phyloP scores from a whole-genome alignment of 2,797 vertebrate genomes.

The Acrossocheilus fasciatus region DNA sequence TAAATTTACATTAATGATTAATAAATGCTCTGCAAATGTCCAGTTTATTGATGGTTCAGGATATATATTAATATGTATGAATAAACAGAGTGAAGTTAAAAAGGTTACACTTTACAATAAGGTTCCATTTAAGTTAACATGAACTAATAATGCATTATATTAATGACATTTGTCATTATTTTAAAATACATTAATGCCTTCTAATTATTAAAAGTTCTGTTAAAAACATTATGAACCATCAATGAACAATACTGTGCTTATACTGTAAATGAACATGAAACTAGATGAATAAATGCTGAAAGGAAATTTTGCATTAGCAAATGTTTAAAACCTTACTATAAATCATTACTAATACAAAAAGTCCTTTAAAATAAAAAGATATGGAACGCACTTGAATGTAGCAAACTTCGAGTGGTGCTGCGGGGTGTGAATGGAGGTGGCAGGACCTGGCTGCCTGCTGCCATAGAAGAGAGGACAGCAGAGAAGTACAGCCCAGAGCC shows the following conservation, averaged over 20 bases:
- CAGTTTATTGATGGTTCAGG: background rate
- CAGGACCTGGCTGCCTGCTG: constrained; percentile 79
- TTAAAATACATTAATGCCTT: background rate
- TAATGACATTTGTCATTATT: background rate
- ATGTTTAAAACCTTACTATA: background rate
- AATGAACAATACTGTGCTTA: background rate
- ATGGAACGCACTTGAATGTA: constrained; percentile 91
- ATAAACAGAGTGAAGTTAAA: constrained; percentile 10
- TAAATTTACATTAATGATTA: background rate
- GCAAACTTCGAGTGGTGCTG: constrained; percentile 89
- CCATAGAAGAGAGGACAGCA: constrained; percentile 89
- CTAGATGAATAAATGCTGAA: background rate
- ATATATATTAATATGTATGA: background rate
- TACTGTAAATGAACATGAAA: background rate
- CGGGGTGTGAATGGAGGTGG: constrained; percentile 91
- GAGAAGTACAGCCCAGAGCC: constrained; percentile 98
- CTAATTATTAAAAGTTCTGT: background rate
- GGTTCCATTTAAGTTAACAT: background rate
- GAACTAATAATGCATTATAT: background rate
- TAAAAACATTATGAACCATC: background rate
- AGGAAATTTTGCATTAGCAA: background rate
- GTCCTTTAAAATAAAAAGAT: constrained; percentile 78
- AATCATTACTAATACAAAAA: constrained; percentile 47
- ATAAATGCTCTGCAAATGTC: background rate
- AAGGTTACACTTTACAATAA: background rate